Conservation (phyloP, 2,113 vertebrate species). For the Piliocolobus tephrosceles region DNA sequence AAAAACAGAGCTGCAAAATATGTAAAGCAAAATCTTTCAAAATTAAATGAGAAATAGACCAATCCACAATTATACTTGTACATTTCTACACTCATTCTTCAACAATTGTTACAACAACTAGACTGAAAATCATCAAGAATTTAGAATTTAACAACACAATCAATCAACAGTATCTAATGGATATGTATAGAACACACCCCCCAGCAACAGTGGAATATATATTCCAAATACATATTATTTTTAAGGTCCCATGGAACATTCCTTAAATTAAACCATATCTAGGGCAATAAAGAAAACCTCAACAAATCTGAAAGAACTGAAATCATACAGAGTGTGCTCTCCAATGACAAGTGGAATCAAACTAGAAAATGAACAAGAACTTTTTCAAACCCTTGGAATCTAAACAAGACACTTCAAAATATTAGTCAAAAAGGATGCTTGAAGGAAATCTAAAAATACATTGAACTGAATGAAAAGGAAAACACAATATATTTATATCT, state of each 20-base stretch:
- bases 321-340: neutral
- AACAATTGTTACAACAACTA: neutral
- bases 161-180: neutral
- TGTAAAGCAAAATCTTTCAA: neutral
- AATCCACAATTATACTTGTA: neutral
- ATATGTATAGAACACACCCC: neutral
- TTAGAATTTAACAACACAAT: neutral
- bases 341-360: neutral
- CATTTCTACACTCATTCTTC: neutral
- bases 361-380: neutral
- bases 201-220: neutral
- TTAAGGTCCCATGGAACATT: neutral
- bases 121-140: neutral
- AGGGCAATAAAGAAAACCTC: neutral
- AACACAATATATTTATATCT: neutral
- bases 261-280: neutral
- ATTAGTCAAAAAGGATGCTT: neutral
- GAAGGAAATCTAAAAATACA: neutral
- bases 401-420: neutral
- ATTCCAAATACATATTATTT: neutral
- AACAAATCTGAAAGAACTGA: constrained; percentile 3
- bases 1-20: neutral
- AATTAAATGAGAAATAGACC: neutral
- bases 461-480: neutral
- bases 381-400: neutral